Base-by-base conservation (phyloP, 2,888 invertebrate species). In the Drosophila tanythrix region DNA sequence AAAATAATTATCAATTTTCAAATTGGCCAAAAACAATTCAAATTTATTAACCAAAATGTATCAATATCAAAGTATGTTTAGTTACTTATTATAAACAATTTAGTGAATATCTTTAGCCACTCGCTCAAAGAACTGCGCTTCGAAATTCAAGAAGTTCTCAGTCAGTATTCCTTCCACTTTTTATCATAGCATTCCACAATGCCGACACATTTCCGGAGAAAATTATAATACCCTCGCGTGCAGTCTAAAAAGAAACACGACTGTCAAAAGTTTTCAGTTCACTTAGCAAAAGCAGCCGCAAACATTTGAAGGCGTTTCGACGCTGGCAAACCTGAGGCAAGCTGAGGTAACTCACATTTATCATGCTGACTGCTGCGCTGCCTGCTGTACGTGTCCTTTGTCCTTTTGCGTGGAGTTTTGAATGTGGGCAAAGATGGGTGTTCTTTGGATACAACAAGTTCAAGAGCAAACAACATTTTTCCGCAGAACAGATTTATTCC, bases 261-360 rank as follows among this genome's bases (percentile, higher is more conserved):
- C 60, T 56, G 33, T 27, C 58, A 77, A 82, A 69, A 74, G 67
- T 80, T 81, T 83, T 56, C 76, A 69, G 79, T 67, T 79, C 65
- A 72, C 56, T 72, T 81, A 66, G 63, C 73, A 70, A 58, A 68
- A 70, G 69, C 67, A 81, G 64, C 76, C 74, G 56, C 71, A 68
- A 76, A 74, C 61, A 76, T 79, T 76, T 70, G 72, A 62, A 53
- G 74, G 74, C 74, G 61, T 70, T 78, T 59, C 66, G 60, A 61
- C 74, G 56, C 62, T 56, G 59, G 27, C 68, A 76, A 61, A 68
- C 3, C 33, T 33, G 10, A 33, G 33, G 10, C 65, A 77, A 74
- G 57, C 57, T 58, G 8, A 68, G 57, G 31, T 3, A 77, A 77
- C 57, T 78, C 74, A 25, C 74, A 78, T 77, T 77, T 77, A 78